These are phyloP conservation scores for Selene dorsalis DNA, from an alignment of 2,797 vertebrate genomes.

Conservation along the genomic window DNA sequence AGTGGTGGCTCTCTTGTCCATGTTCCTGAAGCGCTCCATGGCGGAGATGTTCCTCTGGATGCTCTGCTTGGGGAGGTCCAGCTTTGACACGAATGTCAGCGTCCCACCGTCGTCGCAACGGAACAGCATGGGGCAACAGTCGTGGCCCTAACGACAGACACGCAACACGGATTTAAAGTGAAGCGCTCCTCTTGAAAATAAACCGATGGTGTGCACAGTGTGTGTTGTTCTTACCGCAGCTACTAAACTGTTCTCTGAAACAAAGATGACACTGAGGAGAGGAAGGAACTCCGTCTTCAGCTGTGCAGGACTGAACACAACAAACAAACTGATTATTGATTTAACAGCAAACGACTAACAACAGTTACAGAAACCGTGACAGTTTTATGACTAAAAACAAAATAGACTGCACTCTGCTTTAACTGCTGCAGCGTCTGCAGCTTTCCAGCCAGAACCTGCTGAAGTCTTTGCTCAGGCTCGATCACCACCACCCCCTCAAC, in stretches of 20 bases:
- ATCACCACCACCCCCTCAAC: background rate
- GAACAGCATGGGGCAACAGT: conserved; percentile 99
- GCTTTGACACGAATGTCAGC: conserved; percentile 94
- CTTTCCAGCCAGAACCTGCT: conserved; percentile 13
- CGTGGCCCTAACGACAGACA: conserved; percentile 88
- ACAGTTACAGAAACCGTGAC: background rate
- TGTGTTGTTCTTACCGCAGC: conserved; percentile 90
- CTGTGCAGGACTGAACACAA: conserved; percentile 90
- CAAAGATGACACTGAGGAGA: conserved; percentile 95
- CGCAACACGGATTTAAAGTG: background rate
- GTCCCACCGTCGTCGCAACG: conserved; percentile 93
- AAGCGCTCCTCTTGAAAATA: background rate
- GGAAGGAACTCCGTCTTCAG: conserved; percentile 98
- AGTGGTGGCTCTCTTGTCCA: conserved; percentile 98
- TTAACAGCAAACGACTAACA: background rate
- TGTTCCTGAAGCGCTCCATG: conserved; percentile 99
- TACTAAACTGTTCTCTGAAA: conserved; percentile 97
- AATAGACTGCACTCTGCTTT: background rate
- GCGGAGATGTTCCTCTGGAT: conserved; percentile 98
- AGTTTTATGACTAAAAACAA: background rate
- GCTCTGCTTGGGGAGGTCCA: conserved; percentile 98
- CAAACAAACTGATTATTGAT: conserved; percentile 12
- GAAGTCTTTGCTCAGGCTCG: background rate
- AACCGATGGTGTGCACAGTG: accelerated
- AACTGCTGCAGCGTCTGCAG: background rate